Conservation (phyloP, 2,888 invertebrate genomes). For the Pyrocoelia pectoralis region DNA sequence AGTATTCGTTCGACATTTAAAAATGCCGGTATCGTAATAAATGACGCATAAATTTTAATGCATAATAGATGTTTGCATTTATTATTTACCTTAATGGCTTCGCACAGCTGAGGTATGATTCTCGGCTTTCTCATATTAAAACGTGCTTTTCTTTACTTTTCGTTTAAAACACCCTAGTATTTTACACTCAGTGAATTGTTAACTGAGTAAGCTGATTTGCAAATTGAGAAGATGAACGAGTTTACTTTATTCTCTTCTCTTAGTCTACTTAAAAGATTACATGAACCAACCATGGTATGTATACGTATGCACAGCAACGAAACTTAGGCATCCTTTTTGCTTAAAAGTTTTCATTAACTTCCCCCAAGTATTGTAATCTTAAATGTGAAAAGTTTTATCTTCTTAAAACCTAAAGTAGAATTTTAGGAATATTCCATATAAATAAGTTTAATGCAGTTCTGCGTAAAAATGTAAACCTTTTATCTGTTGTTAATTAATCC, state of each 20-base stretch:
- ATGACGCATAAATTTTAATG: slow-evolving; percentile 47
- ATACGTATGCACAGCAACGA: slow-evolving; percentile 12
- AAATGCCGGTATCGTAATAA: slow-evolving; percentile 40
- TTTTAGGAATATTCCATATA: background rate
- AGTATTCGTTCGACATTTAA: slow-evolving; percentile 25
- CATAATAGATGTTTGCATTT: slow-evolving; percentile 45
- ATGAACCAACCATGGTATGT: slow-evolving; percentile 12
- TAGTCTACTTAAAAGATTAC: slow-evolving; percentile 19
- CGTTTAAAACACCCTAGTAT: slow-evolving; percentile 12
- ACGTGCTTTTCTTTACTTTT: slow-evolving; percentile 20
- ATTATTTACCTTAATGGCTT: slow-evolving; percentile 40
- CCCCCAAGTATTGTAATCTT: slow-evolving; percentile 22
- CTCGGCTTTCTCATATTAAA: slow-evolving; percentile 19
- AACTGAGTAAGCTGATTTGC: slow-evolving; percentile 28
- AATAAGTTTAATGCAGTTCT: background rate
- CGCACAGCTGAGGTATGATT: slow-evolving; percentile 26
- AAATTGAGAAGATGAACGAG: slow-evolving; percentile 21
- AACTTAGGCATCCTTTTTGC: slow-evolving; percentile 9
- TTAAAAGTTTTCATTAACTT: slow-evolving; percentile 28
- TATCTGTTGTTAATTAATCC: background rate
- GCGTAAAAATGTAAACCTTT: background rate
- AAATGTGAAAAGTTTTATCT: slow-evolving; percentile 28
- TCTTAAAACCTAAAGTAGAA: background rate
- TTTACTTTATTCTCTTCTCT: slow-evolving; percentile 20
- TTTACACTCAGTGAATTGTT: slow-evolving; percentile 19